Evolutionary conservation across 2,113 vertebrate genomes (phyloP), one percentile per base, ranked within the genome.

Genomic region (Vireo altiloquus): DNA sequence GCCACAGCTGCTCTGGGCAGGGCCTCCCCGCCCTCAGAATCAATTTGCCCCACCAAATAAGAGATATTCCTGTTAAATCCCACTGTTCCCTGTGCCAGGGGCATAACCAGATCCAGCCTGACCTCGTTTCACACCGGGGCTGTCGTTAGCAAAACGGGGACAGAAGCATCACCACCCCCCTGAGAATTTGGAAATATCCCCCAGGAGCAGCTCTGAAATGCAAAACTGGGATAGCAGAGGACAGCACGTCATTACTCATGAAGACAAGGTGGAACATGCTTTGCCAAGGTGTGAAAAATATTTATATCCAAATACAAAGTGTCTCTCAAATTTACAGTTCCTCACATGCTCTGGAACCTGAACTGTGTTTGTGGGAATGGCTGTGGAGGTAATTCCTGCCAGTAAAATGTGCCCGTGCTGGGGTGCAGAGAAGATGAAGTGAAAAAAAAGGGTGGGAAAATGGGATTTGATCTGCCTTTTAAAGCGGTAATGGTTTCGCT

Each of bases 401-500:
- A 5, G 50, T 59, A 63, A 81, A 59, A 60, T 3, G 20, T 50
- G 61, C 72, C 76, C 3, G 28, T 9, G 78, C 52, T 64, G 33
- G 74, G 69, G 44, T 33, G n/a, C 5, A 33, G 86, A 81, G 78
- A 35, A 23, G 53, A 68, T 22, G 53, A 72, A 76, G 59, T 69
- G 66, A 13, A 25, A 37, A 63, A 25, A 46, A 81, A 57, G 21
- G 42, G 68, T 88, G 92, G 74, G 79, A 81, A 90, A 64, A 50
- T 27, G 71, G 37, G 92, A 93, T 90, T 30, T 68, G 79, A 93
- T 88, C 59, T 88, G 82, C 54, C 66, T 54, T 92, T 80, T 46
- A 69, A 79, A 86, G 90, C 82, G 61, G 0, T 56, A 92, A 89
- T 13, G 17, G 37, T 13, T 70, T n/a, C 35, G 20, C 39, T 24